Conservation (phyloP, 2,113 vertebrate species). For the Brevimyrus niger region DNA sequence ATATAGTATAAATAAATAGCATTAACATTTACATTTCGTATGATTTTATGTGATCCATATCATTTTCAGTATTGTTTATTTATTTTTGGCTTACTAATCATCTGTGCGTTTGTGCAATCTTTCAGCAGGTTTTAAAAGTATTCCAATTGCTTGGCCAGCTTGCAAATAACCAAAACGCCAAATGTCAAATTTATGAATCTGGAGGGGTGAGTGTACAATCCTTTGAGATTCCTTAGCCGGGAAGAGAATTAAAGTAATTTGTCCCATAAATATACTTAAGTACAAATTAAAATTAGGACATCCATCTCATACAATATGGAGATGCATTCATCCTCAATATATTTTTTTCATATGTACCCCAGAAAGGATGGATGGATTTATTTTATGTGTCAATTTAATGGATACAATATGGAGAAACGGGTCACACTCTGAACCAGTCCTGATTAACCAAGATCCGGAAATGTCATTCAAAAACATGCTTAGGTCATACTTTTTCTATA, state of each 20-base stretch:
- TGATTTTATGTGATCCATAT: not conserved
- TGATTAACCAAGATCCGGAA: not conserved
- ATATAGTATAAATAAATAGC: not conserved
- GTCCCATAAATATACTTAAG: not conserved
- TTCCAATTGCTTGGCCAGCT: not conserved
- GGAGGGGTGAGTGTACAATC: conserved; percentile 15
- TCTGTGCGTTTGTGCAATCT: not conserved
- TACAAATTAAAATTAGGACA: not conserved
- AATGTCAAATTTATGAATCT: not conserved
- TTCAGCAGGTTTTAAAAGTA: not conserved
- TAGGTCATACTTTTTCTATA: not conserved
- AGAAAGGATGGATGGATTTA: no score
- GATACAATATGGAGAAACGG: not conserved
- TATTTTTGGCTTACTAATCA: not conserved
- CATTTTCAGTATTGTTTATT: not conserved
- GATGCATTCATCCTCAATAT: not conserved
- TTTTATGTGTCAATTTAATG: not conserved
- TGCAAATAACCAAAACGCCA: not conserved
- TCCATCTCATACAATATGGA: not conserved
- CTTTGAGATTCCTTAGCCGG: not conserved
- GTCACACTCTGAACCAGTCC: not conserved
- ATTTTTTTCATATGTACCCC: not conserved
- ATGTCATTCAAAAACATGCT: not conserved
- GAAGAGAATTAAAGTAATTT: no score
- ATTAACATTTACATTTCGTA: not conserved